Evolutionary conservation across 2,888 invertebrate genomes (phyloP).

Genomic region (Cataglyphis cursor): DNA sequence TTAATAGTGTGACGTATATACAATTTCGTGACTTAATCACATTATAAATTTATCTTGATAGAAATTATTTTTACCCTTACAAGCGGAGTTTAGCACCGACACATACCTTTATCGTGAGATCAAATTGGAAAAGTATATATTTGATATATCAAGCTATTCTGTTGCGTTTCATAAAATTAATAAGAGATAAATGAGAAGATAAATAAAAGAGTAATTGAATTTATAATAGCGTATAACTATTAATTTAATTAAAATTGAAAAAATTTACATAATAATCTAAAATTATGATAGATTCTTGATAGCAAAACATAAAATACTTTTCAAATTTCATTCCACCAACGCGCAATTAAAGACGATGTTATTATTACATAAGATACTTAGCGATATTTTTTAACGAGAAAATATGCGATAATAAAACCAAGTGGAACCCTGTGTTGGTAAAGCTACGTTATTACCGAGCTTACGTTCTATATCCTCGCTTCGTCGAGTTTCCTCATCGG

Average conservation of each 20-base stretch:
- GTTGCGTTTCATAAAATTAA: background rate
- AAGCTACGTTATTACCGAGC: conserved; percentile 44
- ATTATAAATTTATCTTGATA: conserved; percentile 6
- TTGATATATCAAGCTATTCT: background rate
- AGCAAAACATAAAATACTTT: background rate
- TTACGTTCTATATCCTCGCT: conserved; percentile 30
- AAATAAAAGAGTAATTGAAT: conserved; percentile 15
- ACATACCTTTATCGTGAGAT: background rate
- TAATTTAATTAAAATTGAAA: conserved; percentile 22
- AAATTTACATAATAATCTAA: conserved; percentile 22
- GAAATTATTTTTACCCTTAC: background rate
- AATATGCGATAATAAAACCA: conserved; percentile 43
- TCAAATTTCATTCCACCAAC: background rate
- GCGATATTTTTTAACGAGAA: conserved; percentile 35
- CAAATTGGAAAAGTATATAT: background rate
- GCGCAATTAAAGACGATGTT: conserved; percentile 16
- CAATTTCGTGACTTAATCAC: conserved; percentile 20
- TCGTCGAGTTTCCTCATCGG: conserved; percentile 42
- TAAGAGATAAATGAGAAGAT: background rate
- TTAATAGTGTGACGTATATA: background rate
- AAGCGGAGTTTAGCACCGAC: background rate
- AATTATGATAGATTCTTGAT: conserved; percentile 25
- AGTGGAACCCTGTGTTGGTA: conserved; percentile 26
- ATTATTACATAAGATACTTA: conserved; percentile 36
- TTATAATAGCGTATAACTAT: conserved; percentile 5